These are phyloP conservation scores for Drosophila percnosoma DNA, from an alignment of 2,888 invertebrate genomes.

Conservation along the genomic window DNA sequence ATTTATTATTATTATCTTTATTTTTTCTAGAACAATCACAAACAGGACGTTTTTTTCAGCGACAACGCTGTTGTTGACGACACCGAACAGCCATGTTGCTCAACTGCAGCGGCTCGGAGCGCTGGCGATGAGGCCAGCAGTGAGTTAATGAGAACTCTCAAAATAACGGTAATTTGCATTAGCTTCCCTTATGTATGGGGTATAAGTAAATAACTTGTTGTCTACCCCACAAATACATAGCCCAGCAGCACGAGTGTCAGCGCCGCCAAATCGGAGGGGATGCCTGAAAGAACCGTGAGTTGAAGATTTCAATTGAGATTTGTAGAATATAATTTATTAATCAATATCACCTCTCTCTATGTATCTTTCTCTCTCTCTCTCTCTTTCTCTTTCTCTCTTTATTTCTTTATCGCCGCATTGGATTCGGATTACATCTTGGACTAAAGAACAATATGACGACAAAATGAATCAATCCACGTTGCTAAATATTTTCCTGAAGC, in stretches of 20 bases:
- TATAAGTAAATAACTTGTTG: not conserved
- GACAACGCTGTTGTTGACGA: slow-evolving; percentile 1
- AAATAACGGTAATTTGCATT: slow-evolving; percentile 30
- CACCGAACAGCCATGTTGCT: not conserved
- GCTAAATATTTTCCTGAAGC: not conserved
- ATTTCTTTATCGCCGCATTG: too few relatives aligned
- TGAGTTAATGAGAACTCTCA: slow-evolving; percentile 39
- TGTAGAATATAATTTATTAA: not conserved
- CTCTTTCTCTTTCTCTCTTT: too few relatives aligned
- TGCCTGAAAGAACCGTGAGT: slow-evolving; percentile 10
- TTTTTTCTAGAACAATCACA: not conserved
- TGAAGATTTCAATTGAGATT: not conserved
- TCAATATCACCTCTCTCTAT: not conserved
- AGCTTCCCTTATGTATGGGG: not conserved
- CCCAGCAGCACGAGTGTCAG: not conserved
- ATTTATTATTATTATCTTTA: not conserved
- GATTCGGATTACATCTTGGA: slow-evolving; percentile 53
- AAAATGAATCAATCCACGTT: not conserved
- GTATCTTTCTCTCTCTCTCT: too few relatives aligned
- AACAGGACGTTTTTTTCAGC: slow-evolving; percentile 5
- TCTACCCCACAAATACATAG: slow-evolving; percentile 11
- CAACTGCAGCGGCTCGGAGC: not conserved
- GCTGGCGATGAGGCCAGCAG: slow-evolving; percentile 25
- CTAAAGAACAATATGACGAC: slow-evolving; percentile 18
- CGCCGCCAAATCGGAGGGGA: not conserved